phyloP scores from a whole-genome alignment of 1,140 invertebrate genomes.

The Leguminivora glycinivorella region DNA sequence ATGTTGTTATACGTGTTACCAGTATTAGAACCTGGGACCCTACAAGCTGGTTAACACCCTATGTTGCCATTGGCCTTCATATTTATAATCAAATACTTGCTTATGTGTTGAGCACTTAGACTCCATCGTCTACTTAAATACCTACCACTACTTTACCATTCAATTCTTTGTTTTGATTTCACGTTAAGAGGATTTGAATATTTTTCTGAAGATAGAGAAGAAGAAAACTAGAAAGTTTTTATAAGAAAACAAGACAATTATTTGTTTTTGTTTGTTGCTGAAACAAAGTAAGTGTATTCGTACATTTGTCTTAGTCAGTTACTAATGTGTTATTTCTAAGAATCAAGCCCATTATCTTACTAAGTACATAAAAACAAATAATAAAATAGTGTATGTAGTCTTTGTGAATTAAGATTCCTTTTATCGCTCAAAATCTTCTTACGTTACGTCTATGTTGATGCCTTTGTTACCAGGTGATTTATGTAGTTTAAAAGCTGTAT shows the following conservation, averaged over 20 bases:
- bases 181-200: not conserved
- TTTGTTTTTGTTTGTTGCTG: not conserved
- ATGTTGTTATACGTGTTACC: too few species aligned
- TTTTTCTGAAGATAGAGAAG: not conserved
- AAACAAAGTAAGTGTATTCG: not conserved
- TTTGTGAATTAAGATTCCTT: not conserved
- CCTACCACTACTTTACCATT: too few species aligned
- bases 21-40: too few species aligned
- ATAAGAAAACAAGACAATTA: not conserved
- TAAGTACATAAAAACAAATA: not conserved
- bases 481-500: too few species aligned
- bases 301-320: slow-evolving; percentile 2
- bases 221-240: not conserved
- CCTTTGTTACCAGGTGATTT: too few species aligned
- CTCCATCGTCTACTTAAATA: too few species aligned
- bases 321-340: slow-evolving; percentile 16
- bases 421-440: not conserved
- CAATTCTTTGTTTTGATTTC: too few species aligned
- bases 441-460: not conserved
- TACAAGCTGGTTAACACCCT: too few species aligned
- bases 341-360: not conserved
- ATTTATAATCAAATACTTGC: too few species aligned
- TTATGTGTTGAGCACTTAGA: too few species aligned
- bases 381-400: not conserved
- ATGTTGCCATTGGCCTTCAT: too few species aligned